Evolutionary conservation across 2,797 vertebrate genomes (phyloP).

Genomic region (Gouania willdenowi): DNA sequence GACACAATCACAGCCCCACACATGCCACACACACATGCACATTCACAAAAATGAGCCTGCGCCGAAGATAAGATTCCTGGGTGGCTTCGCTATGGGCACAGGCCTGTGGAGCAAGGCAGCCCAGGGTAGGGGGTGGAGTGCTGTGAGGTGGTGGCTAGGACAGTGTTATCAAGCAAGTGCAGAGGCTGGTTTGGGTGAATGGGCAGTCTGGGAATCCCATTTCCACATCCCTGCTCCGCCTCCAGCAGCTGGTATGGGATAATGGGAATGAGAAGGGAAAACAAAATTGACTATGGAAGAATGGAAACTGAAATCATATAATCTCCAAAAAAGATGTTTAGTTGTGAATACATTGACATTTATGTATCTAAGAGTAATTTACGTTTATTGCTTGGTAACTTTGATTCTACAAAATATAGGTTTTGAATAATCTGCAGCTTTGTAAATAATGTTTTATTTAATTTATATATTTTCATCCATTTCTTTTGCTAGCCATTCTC

Average conservation of each 20-base stretch:
- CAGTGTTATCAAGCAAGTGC: slow-evolving; percentile 72
- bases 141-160: slow-evolving; percentile 26
- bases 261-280: slow-evolving; percentile 13
- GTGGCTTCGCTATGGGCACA: slow-evolving; percentile 70
- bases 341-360: slow-evolving; percentile 8
- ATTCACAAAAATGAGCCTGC: slow-evolving; percentile 63
- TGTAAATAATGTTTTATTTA: no score
- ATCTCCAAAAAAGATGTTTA: slow-evolving; percentile 4
- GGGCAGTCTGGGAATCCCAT: slow-evolving; percentile 62
- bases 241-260: slow-evolving; percentile 19
- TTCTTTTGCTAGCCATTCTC: no score
- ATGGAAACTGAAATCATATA: background rate
- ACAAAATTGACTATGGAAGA: background rate
- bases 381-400: slow-evolving; percentile 2
- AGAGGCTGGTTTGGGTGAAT: slow-evolving; percentile 60
- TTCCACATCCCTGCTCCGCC: slow-evolving; percentile 26
- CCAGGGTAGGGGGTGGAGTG: slow-evolving; percentile 57
- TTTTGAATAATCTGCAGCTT: slow-evolving; percentile 17
- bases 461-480: no score
- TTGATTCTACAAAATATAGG: slow-evolving; percentile 7
- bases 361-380: slow-evolving; percentile 5
- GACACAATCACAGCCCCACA: background rate
- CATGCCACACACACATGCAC: slow-evolving; percentile 4
- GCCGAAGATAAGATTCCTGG: slow-evolving; percentile 80
- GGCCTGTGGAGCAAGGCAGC: slow-evolving; percentile 63